Conservation (phyloP, 2,888 invertebrate genomes). For the Agapetus fuscipes region DNA sequence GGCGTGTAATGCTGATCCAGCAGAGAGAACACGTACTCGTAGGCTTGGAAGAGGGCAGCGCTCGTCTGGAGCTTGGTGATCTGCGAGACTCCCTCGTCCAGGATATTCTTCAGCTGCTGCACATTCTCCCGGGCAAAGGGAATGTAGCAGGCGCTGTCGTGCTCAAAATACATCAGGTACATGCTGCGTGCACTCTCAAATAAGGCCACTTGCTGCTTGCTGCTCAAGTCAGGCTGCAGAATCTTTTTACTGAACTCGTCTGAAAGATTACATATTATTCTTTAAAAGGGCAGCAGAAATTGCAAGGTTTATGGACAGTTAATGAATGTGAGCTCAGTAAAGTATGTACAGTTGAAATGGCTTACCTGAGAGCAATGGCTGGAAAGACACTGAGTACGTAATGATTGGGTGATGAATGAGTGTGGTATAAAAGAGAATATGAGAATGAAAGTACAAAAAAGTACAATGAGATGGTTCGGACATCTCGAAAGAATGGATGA, state of each 20-base stretch:
- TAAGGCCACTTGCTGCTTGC: constrained; percentile 50
- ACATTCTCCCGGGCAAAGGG: constrained; percentile 47
- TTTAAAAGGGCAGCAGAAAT: neutral
- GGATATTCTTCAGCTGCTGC: constrained; percentile 40
- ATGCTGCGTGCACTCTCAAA: constrained; percentile 58
- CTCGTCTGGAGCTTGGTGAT: constrained; percentile 66
- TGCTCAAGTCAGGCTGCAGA: constrained; percentile 63
- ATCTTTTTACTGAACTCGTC: constrained; percentile 75
- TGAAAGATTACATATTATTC: constrained; percentile 30
- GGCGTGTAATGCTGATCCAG: constrained; percentile 67
- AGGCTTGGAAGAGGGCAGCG: constrained; percentile 67
- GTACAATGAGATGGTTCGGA: too few relatives aligned
- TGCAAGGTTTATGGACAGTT: too few relatives aligned
- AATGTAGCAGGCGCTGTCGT: constrained; percentile 50
- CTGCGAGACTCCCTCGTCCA: constrained; percentile 51
- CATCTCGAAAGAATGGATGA: too few relatives aligned
- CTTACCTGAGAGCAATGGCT: too few relatives aligned
- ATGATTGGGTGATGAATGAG: too few relatives aligned
- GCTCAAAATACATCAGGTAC: constrained; percentile 56
- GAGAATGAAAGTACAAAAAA: too few relatives aligned
- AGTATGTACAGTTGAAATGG: too few relatives aligned
- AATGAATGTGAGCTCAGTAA: too few relatives aligned
- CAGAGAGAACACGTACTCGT: constrained; percentile 63
- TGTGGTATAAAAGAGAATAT: too few relatives aligned
- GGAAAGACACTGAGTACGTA: too few relatives aligned